phyloP scores from a whole-genome alignment of 2,113 vertebrate species.

The Nyctereutes procyonoides region DNA sequence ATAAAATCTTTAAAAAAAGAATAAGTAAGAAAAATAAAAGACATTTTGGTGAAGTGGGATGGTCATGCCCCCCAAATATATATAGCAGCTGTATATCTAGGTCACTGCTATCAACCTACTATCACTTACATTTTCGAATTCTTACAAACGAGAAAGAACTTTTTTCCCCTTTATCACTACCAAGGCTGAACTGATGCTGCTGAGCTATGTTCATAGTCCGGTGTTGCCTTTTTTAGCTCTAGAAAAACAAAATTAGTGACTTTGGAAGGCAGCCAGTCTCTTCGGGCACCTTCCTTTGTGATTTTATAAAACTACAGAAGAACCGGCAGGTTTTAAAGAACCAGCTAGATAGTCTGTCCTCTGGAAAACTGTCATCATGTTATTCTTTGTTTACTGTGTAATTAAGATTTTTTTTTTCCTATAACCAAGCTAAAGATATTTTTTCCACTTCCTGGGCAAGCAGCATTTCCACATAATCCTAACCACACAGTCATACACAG shows the following conservation, averaged over 20 bases:
- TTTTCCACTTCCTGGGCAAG: slow-evolving; percentile 72
- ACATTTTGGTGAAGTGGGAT: neutral
- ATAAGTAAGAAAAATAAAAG: neutral
- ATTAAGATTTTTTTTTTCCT: slow-evolving; percentile 60
- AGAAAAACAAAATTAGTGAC: slow-evolving; percentile 52
- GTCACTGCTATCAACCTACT: neutral
- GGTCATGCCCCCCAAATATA: neutral
- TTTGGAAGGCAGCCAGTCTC: slow-evolving; percentile 54
- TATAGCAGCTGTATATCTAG: neutral
- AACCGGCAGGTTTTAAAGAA: neutral
- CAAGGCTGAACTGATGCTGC: neutral
- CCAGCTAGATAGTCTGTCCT: neutral
- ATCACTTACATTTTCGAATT: neutral
- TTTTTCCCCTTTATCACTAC: neutral
- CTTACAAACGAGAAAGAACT: neutral
- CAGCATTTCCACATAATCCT: slow-evolving; percentile 50
- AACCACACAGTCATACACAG: neutral
- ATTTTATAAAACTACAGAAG: slow-evolving; percentile 64
- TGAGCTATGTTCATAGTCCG: neutral
- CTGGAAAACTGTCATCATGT: neutral
- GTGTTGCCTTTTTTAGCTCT: neutral
- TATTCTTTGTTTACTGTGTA: slow-evolving; percentile 58
- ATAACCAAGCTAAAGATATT: slow-evolving; percentile 66
- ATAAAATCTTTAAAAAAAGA: neutral
- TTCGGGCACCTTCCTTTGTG: slow-evolving; percentile 57